A percentile compares a stretch with the other conserved stretches of the same genome.
Conservation (phyloP, 1,140 invertebrate genomes). For the Bombus polaris region DNA sequence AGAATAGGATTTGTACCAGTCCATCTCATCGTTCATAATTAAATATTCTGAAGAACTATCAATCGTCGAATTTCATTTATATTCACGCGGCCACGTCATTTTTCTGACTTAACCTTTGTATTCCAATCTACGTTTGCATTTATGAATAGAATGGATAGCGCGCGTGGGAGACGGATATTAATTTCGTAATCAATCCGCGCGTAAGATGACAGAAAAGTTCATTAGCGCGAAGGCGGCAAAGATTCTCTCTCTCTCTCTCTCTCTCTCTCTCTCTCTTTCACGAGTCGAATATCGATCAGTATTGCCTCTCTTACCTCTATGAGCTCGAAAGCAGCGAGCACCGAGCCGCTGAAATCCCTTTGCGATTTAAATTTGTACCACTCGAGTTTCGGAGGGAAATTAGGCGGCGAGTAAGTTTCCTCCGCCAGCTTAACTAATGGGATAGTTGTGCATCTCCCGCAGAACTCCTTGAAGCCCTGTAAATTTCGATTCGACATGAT, state of each 20-base stretch:
- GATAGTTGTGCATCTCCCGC: constrained; percentile 82
- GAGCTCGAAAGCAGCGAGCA: constrained; percentile 85
- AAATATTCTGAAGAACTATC: background rate
- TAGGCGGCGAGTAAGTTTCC: constrained; percentile 78
- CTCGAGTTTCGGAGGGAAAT: constrained; percentile 83
- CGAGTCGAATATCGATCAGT: constrained; percentile 28
- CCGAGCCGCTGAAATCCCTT: constrained; percentile 79
- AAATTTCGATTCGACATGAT: constrained; percentile 32
- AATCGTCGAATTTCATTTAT: background rate
- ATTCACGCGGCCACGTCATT: background rate
- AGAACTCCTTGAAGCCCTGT: constrained; percentile 82
- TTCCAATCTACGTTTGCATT: background rate
- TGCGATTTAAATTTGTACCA: constrained; percentile 83
- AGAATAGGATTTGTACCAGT: background rate
- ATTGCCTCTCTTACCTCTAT: constrained; percentile 78
- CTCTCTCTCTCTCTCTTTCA: background rate
- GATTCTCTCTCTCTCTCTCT: background rate
- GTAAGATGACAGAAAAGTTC: background rate
- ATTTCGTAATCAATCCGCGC: constrained; percentile 8
- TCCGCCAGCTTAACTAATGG: constrained; percentile 82
- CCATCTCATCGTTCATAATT: background rate
- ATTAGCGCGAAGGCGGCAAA: background rate
- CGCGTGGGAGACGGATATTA: background rate
- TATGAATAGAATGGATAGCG: no score
- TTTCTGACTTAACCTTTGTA: background rate